These are phyloP conservation scores for Apodemia zela DNA, from an alignment of 2,888 invertebrate species.

Conservation along the genomic window DNA sequence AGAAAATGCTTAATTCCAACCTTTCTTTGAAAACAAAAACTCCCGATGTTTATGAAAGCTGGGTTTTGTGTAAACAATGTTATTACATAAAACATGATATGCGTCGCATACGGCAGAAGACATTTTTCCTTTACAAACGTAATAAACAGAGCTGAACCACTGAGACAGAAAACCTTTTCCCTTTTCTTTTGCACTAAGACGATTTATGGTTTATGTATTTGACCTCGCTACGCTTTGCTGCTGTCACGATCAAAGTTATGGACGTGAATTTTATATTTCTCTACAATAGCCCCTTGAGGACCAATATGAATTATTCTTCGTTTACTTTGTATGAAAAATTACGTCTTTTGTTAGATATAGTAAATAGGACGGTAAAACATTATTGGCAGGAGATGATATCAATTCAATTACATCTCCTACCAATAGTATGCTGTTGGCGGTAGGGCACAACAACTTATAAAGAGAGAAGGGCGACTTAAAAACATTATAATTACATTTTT, in stretches of 20 bases:
- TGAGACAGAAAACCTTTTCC: constrained; percentile 50
- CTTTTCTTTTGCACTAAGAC: constrained; percentile 51
- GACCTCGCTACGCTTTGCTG: constrained; percentile 52
- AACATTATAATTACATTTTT: too few species aligned
- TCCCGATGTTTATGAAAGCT: constrained; percentile 6
- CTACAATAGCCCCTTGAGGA: neutral
- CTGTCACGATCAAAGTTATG: constrained; percentile 55
- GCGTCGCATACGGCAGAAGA: constrained; percentile 17
- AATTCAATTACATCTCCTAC: too few species aligned
- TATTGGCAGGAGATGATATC: too few species aligned
- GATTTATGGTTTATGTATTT: constrained; percentile 68
- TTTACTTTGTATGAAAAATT: neutral
- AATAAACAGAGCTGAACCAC: constrained; percentile 56
- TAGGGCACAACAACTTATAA: too few species aligned
- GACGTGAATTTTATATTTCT: constrained; percentile 48
- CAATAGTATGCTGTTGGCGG: too few species aligned
- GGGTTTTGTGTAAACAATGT: constrained; percentile 10
- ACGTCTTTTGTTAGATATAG: neutral
- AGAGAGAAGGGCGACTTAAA: too few species aligned
- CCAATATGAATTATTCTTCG: constrained; percentile 11
- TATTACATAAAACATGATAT: constrained; percentile 19
- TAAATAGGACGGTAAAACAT: neutral
- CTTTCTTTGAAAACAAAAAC: constrained; percentile 6
- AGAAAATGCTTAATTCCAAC: neutral
- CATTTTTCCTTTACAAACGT: constrained; percentile 44